Conservation (phyloP, 2,888 invertebrate species). For the Andricus quercusramuli region DNA sequence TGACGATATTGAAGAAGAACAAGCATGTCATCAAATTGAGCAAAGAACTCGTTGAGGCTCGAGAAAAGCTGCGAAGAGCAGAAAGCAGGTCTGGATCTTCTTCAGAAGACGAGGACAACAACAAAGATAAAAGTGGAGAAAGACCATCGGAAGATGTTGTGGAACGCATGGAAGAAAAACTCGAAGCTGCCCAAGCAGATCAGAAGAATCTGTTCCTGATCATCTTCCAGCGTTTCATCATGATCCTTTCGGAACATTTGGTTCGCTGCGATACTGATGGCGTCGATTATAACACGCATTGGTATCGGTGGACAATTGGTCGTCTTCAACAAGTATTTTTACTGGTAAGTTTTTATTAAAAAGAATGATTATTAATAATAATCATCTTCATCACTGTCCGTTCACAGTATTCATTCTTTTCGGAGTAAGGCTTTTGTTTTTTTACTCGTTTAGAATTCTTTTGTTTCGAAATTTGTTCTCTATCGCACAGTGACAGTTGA, state of each 20-base stretch:
- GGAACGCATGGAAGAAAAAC: constrained; percentile 96
- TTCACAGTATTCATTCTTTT: no score
- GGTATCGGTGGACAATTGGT: constrained; percentile 98
- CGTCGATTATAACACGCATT: constrained; percentile 94
- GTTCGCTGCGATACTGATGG: constrained; percentile 96
- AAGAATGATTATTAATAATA: no score
- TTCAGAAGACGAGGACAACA: constrained; percentile 86
- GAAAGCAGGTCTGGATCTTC: constrained; percentile 90
- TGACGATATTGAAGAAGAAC: constrained; percentile 98
- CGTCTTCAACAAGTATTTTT: constrained; percentile 96
- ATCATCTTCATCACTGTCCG: no score
- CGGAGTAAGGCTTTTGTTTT: no score
- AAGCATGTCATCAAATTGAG: constrained; percentile 93
- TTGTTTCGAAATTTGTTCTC: no score
- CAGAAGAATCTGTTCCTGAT: constrained; percentile 98
- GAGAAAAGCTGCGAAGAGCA: constrained; percentile 91
- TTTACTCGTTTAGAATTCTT: no score
- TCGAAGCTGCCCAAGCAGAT: constrained; percentile 96
- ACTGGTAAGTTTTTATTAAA: constrained; percentile 82
- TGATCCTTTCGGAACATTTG: constrained; percentile 97
- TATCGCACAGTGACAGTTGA: no score
- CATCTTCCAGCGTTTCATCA: constrained; percentile 98
- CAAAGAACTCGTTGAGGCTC: constrained; percentile 89
- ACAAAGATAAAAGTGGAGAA: constrained; percentile 80
- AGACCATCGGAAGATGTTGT: constrained; percentile 91